Evolutionary conservation across 2,113 vertebrate species (phyloP), one percentile per base, ranked within the genome.

Genomic region (Stigmatopora argus): DNA sequence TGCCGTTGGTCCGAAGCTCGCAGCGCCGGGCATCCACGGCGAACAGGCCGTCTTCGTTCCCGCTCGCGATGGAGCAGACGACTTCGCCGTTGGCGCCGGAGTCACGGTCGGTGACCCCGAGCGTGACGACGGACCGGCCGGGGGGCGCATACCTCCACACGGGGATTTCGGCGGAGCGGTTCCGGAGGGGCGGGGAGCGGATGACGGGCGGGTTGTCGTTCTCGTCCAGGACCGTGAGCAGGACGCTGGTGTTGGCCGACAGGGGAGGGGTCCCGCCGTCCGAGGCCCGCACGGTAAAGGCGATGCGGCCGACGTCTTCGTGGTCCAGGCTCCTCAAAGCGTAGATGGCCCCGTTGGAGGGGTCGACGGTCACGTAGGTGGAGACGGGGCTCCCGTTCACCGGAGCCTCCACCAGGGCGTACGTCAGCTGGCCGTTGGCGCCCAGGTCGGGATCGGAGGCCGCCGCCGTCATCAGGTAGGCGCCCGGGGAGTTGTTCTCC

Each of bases 401-500:
- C 68, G 83, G 83, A 65, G 89, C 90, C 63, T 99, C 97, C 80
- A 95, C 64, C 69, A 99, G 90, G 26, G 92, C 93, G 66, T 99
- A 99, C 0, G 95, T 99, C 66, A 99, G 95, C 74, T 96, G 95
- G 10, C 97, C 95, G 1, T 99, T 98, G 80, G 95, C 93, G 0
- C 93, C 96, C 31, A 96, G 86, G 78, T 99, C 97, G 4, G 94
- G 93, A 83, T 99, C 97, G 2, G 91, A 92, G 68, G 97, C 96
- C 66, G 93, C 92, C 35, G 98, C 94, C 0, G 94, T 94, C 72
- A 94, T 97, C 72, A 99, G 91, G 66, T 97, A 97, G 0, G 94
- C 94, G 64, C 97, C 97, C 0, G 94, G 96, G 0, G 93, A 95
- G 84, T 99, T 99, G 83, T 99, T 99, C 84, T 99, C 97, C 0